A percentile compares a stretch with the other conserved stretches of the same genome.
Conservation (phyloP, 2,113 vertebrate species). For the Aramus guarauna region DNA sequence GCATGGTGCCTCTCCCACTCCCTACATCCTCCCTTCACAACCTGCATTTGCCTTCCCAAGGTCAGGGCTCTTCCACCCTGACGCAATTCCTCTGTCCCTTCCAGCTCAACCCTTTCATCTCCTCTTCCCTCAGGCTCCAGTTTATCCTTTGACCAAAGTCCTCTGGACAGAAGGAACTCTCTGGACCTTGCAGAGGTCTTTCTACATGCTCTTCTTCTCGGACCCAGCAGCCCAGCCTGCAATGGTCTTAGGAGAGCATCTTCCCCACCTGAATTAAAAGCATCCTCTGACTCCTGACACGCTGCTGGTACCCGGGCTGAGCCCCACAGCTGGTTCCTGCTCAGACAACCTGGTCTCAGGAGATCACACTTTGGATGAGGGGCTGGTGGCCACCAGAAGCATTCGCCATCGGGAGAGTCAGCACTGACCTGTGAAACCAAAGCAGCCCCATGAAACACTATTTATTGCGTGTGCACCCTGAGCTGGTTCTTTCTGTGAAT, state of each 20-base stretch:
- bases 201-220: rapidly evolving
- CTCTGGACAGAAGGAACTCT: neutral
- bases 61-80: neutral
- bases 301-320: neutral
- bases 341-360: neutral
- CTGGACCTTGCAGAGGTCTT: neutral
- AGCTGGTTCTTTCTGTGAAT: neutral
- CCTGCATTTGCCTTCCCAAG: neutral
- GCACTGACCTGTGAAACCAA: neutral
- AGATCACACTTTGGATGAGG: rapidly evolving
- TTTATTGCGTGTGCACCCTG: rapidly evolving
- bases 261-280: neutral
- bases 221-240: neutral
- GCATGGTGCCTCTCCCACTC: neutral
- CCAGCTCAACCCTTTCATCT: neutral
- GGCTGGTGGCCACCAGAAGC: neutral
- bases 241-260: neutral
- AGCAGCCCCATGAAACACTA: neutral
- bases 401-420: neutral
- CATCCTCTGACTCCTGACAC: rapidly evolving
- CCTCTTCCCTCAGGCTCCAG: neutral
- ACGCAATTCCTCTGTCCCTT: neutral
- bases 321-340: neutral
- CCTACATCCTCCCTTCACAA: neutral
- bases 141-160: neutral